These are phyloP conservation scores for Andricus quercusramuli DNA, from an alignment of 2,888 invertebrate genomes.

Conservation along the genomic window DNA sequence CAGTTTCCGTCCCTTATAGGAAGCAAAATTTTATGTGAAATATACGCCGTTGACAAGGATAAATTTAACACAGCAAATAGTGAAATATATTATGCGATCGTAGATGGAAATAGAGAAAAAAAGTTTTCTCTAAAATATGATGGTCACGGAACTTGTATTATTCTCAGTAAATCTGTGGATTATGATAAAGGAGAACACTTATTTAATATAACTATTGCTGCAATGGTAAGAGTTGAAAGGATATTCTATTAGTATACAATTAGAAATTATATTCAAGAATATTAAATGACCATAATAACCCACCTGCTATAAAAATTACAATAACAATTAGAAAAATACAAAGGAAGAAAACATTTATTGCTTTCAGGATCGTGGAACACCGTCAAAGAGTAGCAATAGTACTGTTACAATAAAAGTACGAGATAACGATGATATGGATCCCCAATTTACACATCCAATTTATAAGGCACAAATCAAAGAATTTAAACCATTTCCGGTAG, in stretches of 20 bases:
- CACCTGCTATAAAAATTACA: background rate
- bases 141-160: background rate
- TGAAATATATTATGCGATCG: background rate
- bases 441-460: conserved; percentile 89
- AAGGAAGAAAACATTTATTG: background rate
- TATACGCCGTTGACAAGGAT: background rate
- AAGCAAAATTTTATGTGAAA: background rate
- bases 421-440: conserved; percentile 91
- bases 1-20: background rate
- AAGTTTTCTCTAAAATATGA: background rate
- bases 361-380: conserved; percentile 88
- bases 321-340: background rate
- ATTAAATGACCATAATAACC: no score
- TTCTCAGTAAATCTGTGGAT: background rate
- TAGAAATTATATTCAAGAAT: no score
- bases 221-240: background rate
- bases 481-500: background rate
- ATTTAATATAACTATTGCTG: background rate
- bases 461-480: conserved; percentile 86
- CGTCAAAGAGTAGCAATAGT: conserved; percentile 86
- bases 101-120: background rate
- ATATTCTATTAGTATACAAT: no score
- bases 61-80: background rate
- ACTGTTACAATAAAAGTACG: conserved; percentile 86
- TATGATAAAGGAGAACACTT: background rate